Base-by-base conservation (phyloP, 2,888 invertebrate species). In the Aspidapion aeneum region DNA sequence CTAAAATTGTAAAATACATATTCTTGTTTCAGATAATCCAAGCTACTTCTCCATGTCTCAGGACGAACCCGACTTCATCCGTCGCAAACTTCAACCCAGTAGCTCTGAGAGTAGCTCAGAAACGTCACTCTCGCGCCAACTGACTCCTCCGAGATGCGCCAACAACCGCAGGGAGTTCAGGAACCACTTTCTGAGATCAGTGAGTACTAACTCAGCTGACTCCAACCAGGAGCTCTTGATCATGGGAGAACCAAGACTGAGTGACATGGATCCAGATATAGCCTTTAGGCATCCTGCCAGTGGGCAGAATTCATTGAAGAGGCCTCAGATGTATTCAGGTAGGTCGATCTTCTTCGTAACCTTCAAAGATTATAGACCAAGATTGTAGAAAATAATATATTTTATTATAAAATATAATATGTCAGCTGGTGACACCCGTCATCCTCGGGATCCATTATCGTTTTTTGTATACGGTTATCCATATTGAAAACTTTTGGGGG, bases 1-100 rank as follows among this genome's bases (percentile, higher is more conserved):
- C n/a, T n/a, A n/a, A n/a, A n/a, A n/a, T n/a, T n/a, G n/a, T n/a
- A n/a, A n/a, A n/a, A n/a, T n/a, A n/a, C n/a, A n/a, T n/a, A n/a
- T n/a, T n/a, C n/a, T 35, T 35, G 82, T 84, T 71, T 70, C 85
- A 90, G 90, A 90, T 81, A 91, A 90, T 79, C 90, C 90, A 55
- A 90, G 90, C 67, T 91, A 91, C 78, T 91, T 91, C 79, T 85
- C 89, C 73, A 80, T 90, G 73, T 83, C 85, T 1, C 57, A 58
- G 5, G 67, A 67, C 21, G 67, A 67, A 35, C 63, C 63, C 2
- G 67, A 64, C 35, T 61, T 62, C 22, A 17, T 67, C 18, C 60
- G 67, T 20, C 54, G 62, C 16, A 67, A 67, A 56, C 62, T 64
- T 17, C 51, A 61, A 49, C 48, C 12, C 16, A 51, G 71, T 60